Evolutionary conservation across 2,797 vertebrate species (phyloP).

Genomic region (Rhynchonycteris naso): DNA sequence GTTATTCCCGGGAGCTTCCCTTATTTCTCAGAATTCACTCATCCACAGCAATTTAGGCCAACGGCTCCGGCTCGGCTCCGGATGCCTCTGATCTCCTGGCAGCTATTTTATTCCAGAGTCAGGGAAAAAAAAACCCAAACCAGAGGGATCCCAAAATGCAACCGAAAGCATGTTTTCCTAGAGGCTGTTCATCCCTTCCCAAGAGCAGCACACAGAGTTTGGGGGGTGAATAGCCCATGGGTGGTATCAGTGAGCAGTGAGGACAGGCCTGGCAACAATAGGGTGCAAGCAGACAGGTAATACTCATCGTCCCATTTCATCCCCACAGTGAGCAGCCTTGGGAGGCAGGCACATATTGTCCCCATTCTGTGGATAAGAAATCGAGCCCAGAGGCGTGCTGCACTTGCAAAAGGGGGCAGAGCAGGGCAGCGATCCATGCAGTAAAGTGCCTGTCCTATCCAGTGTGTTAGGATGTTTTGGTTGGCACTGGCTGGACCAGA

Average conservation of each 20-base stretch:
- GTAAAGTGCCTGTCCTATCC: not conserved
- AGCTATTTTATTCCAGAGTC: not conserved
- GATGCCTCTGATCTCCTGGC: not conserved
- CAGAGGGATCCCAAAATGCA: not conserved
- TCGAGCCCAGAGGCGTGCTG: not conserved
- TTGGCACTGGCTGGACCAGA: not conserved
- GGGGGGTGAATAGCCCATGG: no score
- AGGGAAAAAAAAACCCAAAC: not conserved
- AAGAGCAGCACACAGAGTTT: rapidly evolving
- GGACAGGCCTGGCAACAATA: rapidly evolving
- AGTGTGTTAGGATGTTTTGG: rapidly evolving
- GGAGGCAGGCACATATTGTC: not conserved
- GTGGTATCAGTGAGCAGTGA: not conserved
- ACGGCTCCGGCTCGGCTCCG: rapidly evolving
- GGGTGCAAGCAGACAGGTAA: not conserved
- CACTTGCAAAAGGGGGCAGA: not conserved
- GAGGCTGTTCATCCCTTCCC: not conserved
- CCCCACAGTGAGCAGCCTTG: rapidly evolving
- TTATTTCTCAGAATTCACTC: not conserved
- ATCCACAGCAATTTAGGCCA: conserved; percentile 11
- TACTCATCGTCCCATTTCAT: rapidly evolving
- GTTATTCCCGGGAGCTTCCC: not conserved
- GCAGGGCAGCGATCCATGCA: rapidly evolving
- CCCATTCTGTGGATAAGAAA: not conserved
- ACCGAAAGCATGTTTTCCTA: not conserved